Conservation (phyloP, 1,140 invertebrate species). For the Copidosoma floridanum region DNA sequence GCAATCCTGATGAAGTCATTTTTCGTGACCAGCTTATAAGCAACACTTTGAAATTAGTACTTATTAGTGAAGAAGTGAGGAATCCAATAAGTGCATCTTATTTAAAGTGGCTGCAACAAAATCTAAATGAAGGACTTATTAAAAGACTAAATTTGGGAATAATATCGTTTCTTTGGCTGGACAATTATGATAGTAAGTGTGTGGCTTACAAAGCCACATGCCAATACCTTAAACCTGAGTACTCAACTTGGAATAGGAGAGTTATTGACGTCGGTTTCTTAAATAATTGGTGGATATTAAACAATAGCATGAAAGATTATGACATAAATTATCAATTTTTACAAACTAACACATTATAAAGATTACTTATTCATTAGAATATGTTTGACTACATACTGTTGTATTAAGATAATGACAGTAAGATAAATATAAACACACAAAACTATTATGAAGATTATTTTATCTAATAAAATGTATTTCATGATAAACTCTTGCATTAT, state of each 20-base stretch:
- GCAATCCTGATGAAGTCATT: slow-evolving; percentile 67
- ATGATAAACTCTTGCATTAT: no score
- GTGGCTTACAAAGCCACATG: slow-evolving; percentile 72
- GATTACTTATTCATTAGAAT: no score
- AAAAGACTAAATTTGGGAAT: slow-evolving; percentile 67
- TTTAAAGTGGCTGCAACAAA: slow-evolving; percentile 63
- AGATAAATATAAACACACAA: no score
- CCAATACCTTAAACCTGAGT: slow-evolving; percentile 66
- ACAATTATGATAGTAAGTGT: slow-evolving; percentile 66
- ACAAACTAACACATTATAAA: no score
- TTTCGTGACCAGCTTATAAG: slow-evolving; percentile 63
- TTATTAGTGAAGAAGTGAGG: slow-evolving; percentile 64
- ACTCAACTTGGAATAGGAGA: slow-evolving; percentile 61
- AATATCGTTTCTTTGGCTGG: slow-evolving; percentile 73
- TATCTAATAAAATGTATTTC: no score
- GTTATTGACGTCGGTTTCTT: slow-evolving; percentile 78
- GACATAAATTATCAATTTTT: slow-evolving; percentile 75
- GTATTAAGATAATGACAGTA: no score
- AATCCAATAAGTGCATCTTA: slow-evolving; percentile 68
- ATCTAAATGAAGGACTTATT: slow-evolving; percentile 67
- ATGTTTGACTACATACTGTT: no score
- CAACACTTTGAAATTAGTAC: slow-evolving; percentile 63
- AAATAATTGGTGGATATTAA: slow-evolving; percentile 71
- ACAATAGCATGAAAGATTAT: slow-evolving; percentile 72
- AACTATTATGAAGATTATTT: no score